Evolutionary conservation across 2,888 invertebrate species (phyloP).

Genomic region (Criorhina ranunculi): DNA sequence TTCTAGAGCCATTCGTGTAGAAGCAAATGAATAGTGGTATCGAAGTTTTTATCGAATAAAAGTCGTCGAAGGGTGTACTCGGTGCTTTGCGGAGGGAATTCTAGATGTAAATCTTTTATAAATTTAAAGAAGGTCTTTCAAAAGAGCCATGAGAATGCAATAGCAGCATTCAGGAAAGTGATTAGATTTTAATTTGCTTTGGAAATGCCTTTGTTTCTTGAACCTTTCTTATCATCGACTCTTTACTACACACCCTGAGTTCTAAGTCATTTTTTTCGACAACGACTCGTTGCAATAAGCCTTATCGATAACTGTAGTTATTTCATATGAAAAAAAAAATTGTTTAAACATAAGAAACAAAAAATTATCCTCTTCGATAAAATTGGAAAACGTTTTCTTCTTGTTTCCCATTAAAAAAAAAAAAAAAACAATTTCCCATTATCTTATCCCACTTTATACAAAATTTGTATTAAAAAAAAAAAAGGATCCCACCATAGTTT

Average conservation of each 20-base stretch:
- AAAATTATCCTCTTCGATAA: conserved; percentile 14
- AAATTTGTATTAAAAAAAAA: conserved; percentile 79
- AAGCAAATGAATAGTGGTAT: no score
- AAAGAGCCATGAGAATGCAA: no score
- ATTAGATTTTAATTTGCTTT: no score
- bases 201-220: no score
- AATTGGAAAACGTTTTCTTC: conserved; percentile 26
- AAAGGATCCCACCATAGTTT: conserved; percentile 84
- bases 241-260: not conserved
- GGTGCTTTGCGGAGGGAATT: no score
- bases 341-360: conserved; percentile 3
- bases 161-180: no score
- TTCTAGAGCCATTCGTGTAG: no score
- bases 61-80: no score
- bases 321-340: conserved; percentile 33
- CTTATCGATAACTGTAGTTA: conserved; percentile 54
- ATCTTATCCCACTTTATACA: conserved; percentile 69
- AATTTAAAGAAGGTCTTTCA: no score
- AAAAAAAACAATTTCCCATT: conserved; percentile 7
- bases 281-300: conserved; percentile 61
- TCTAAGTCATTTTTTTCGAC: not conserved
- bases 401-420: conserved; percentile 31
- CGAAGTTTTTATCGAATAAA: no score
- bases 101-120: no score
- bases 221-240: no score